These are phyloP conservation scores for Zosterops japonicus DNA, from an alignment of 2,113 vertebrate genomes.

Conservation along the genomic window DNA sequence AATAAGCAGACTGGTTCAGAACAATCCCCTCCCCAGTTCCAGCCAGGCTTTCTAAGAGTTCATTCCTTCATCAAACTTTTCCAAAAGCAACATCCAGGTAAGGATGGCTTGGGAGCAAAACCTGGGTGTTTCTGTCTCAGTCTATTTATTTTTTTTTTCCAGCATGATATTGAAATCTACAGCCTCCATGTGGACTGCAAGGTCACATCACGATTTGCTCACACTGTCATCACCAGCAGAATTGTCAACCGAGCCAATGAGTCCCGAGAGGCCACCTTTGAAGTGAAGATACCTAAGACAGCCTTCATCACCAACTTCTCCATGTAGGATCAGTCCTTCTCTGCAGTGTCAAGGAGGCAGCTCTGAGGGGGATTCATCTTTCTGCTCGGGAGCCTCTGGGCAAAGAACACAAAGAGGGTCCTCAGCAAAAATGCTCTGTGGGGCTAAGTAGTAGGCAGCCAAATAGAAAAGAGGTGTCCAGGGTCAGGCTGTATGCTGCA, in stretches of 20 bases:
- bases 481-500: neutral
- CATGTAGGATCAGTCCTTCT: constrained; percentile 78
- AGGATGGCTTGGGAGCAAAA: neutral
- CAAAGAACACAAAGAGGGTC: neutral
- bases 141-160: neutral
- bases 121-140: neutral
- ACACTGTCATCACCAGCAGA: constrained; percentile 84
- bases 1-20: neutral
- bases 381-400: neutral
- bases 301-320: constrained; percentile 94
- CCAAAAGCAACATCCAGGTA: neutral
- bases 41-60: neutral
- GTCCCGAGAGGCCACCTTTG: constrained; percentile 80
- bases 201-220: constrained; percentile 86
- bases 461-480: neutral
- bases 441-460: neutral
- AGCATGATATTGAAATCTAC: constrained; percentile 81
- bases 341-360: neutral
- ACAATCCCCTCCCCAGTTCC: neutral
- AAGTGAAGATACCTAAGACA: constrained; percentile 88
- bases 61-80: neutral
- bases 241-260: constrained; percentile 80
- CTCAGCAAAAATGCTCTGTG: neutral
- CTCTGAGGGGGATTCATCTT: neutral
- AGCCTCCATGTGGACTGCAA: constrained; percentile 86